Percentiles rank a stretch among this genome's conserved stretches.
phyloP scores from a whole-genome alignment of 2,113 vertebrate genomes.

The Rousettus leschenaultii region DNA sequence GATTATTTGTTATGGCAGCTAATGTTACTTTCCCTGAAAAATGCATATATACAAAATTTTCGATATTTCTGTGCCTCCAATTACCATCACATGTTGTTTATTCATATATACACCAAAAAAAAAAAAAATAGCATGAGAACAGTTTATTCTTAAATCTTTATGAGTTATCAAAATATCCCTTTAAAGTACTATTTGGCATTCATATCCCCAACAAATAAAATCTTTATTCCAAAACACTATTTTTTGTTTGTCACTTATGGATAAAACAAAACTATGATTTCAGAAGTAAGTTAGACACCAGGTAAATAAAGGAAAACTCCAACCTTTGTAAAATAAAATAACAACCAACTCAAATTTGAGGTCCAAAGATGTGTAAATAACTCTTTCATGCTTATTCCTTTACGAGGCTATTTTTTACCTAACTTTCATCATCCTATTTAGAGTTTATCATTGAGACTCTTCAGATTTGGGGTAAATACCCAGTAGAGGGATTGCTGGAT shows the following conservation, averaged over 20 bases:
- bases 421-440: conserved; percentile 79
- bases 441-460: conserved; percentile 80
- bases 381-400: conserved; percentile 69
- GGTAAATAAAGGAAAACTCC: conserved; percentile 78
- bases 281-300: conserved; percentile 74
- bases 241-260: conserved; percentile 2
- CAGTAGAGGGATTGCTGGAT: no score
- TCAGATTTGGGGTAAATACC: conserved; percentile 65
- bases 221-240: background rate
- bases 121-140: background rate
- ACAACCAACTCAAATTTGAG: conserved; percentile 55
- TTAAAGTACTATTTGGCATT: conserved; percentile 40
- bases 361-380: conserved; percentile 68
- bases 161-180: conserved; percentile 35
- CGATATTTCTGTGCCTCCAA: background rate
- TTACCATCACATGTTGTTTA: background rate
- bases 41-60: background rate
- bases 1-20: background rate
- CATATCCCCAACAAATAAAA: conserved; percentile 11
- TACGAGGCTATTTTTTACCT: conserved; percentile 69
- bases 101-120: background rate
- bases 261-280: conserved; percentile 33
- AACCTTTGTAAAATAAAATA: conserved; percentile 75
- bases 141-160: conserved; percentile 6
- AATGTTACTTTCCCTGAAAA: background rate